Base-by-base conservation (phyloP, 1,140 invertebrate species). In the Camponotus pennsylvanicus region DNA sequence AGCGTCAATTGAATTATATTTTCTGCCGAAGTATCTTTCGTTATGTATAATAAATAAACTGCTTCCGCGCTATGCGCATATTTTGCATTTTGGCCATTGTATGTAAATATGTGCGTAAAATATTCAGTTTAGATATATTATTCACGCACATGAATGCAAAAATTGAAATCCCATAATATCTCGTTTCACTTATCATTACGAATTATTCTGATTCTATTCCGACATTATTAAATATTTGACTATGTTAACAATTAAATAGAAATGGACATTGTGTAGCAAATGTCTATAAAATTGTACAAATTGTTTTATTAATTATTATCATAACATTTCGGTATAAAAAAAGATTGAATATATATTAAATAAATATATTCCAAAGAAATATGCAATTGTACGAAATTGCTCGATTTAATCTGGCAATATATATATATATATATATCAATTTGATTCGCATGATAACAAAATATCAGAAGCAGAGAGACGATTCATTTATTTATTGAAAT, bases 21-120 rank as follows among this genome's bases (percentile, higher is more conserved):
- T 6, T 75, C 52, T 61, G 34, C n/a, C 6, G 2, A 15, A 52
- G 15, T 57, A 78, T 32, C 6, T 45, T 67, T 69, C 7, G 18
- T 86, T 76, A n/a, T 42, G 21, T 85, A 84, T 40, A 67, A 69
- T 69, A 90, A 90, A 37, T 76, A 13, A 86, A 88, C 59, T 79
- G 87, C 90, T 91, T 91, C 90, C 89, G 55, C 75, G 86, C 85
- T 88, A 27, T 3, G 63, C 77, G 77, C 64, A 86, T 91, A 90
- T 88, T 88, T 91, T 88, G 90, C 90, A 91, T 91, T 91, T 91
- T 90, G 88, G 27, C 79, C 86, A 91, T 61, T 80, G 49, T 88
- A 88, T 37, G 55, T 18, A 71, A 45, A 34, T 55, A 37, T 57
- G 32, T 73, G 13, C 42, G n/a, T 70, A 70, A 45, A 27, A 78